Conservation (phyloP, 2,797 vertebrate genomes). For the Enteromius viviparus region DNA sequence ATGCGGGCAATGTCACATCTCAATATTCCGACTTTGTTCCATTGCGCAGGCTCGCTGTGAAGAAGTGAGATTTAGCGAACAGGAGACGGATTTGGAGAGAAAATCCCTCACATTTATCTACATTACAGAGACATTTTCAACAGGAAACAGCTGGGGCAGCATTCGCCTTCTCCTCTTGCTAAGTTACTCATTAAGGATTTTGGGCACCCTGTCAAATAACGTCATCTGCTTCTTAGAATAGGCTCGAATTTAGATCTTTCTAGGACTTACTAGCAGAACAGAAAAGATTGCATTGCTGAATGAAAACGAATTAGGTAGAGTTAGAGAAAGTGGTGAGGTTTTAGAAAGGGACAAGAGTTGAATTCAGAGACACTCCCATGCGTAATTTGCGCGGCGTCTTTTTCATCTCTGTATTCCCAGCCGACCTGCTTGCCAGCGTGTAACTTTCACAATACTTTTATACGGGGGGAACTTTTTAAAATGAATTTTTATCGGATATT, state of each 20-base stretch:
- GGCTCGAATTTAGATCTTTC: slow-evolving; percentile 81
- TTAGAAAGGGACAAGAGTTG: slow-evolving; percentile 16
- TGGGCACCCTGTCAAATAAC: slow-evolving; percentile 98
- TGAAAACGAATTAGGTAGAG: slow-evolving; percentile 22
- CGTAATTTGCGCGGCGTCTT: slow-evolving; percentile 8
- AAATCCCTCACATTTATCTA: slow-evolving; percentile 99
- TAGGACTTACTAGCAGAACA: slow-evolving; percentile 73
- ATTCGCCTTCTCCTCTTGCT: slow-evolving; percentile 98
- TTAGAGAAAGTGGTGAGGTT: slow-evolving; percentile 11
- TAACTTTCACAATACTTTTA: neutral
- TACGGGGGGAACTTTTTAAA: neutral
- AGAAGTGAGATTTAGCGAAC: slow-evolving; percentile 99
- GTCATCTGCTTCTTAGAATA: slow-evolving; percentile 88
- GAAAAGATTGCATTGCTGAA: slow-evolving; percentile 57
- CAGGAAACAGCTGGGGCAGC: slow-evolving; percentile 99
- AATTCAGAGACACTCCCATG: neutral
- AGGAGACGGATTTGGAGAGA: slow-evolving; percentile 99
- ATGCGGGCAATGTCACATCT: slow-evolving; percentile 99
- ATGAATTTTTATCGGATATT: neutral
- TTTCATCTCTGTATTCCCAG: slow-evolving; percentile 24
- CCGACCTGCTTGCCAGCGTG: neutral
- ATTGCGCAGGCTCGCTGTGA: slow-evolving; percentile 98
- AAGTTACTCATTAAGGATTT: slow-evolving; percentile 99
- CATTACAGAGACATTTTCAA: slow-evolving; percentile 99
- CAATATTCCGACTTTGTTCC: slow-evolving; percentile 99